Evolutionary conservation across 2,113 vertebrate species (phyloP).

Genomic region (Chloebia gouldiae): DNA sequence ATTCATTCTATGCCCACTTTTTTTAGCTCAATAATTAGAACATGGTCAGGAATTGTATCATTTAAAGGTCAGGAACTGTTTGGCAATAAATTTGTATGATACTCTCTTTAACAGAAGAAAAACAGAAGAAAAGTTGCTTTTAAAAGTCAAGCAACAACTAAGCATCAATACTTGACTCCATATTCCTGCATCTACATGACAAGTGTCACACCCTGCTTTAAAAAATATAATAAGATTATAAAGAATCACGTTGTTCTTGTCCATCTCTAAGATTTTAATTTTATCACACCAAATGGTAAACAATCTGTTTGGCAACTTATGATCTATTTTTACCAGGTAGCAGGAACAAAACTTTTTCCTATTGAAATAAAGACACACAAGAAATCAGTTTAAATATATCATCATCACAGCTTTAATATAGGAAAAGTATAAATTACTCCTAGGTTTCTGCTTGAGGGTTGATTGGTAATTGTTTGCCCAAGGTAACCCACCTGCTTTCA

Average conservation of each 20-base stretch:
- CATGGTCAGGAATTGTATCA: neutral
- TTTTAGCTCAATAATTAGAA: neutral
- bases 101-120: neutral
- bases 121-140: neutral
- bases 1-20: neutral
- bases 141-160: neutral
- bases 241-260: conserved; percentile 45
- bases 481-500: neutral
- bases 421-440: neutral
- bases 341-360: neutral
- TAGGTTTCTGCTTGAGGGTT: neutral
- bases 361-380: neutral
- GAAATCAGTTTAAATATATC: neutral
- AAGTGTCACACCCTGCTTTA: neutral
- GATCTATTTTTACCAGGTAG: conserved; percentile 59
- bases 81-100: neutral
- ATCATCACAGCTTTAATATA: neutral
- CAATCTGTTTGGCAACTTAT: conserved; percentile 58
- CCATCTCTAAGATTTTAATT: conserved; percentile 52
- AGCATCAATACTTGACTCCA: neutral
- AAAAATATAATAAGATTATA: neutral
- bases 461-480: neutral
- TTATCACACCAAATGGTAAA: conserved; percentile 63
- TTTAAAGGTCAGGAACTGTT: neutral
- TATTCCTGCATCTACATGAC: neutral